These are phyloP conservation scores for Catharus ustulatus DNA, from an alignment of 2,797 vertebrate species.

Conservation along the genomic window DNA sequence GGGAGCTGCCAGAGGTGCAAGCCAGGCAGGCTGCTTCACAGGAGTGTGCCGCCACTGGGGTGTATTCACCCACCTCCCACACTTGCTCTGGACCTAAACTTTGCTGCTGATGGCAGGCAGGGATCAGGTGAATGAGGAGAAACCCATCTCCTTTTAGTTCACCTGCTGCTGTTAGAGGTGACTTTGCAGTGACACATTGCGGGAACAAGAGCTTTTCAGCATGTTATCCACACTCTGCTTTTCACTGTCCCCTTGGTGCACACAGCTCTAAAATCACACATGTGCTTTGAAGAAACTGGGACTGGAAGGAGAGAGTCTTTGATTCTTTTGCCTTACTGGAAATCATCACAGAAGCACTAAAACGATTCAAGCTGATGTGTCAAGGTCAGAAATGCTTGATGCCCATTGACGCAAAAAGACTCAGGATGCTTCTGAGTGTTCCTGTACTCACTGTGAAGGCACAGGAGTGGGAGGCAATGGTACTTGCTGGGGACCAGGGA, in stretches of 20 bases:
- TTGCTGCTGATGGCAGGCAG: neutral
- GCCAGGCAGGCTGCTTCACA: neutral
- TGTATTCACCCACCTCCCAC: neutral
- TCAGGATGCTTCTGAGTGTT: neutral
- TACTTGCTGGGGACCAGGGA: neutral
- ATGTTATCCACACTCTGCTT: neutral
- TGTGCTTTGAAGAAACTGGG: neutral
- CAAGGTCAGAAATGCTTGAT: neutral
- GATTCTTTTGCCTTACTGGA: neutral
- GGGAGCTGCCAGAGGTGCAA: neutral
- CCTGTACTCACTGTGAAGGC: neutral
- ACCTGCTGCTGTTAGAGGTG: neutral
- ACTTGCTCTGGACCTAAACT: neutral
- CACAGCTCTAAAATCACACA: neutral
- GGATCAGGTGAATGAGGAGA: neutral
- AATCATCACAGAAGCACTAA: neutral
- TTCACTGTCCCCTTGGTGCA: neutral
- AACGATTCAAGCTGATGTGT: neutral
- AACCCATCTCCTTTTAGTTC: neutral
- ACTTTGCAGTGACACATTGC: neutral
- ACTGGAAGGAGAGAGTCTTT: neutral
- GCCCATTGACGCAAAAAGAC: neutral
- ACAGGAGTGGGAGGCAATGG: neutral
- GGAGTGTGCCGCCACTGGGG: neutral
- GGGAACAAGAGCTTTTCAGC: neutral